phyloP scores from a whole-genome alignment of 2,113 vertebrate genomes.

The Danio rerio region GRCz12tu NC_133188.1:42818501-42819000 shows the following conservation, averaged over 20 bases:
- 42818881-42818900: constrained; percentile 43
- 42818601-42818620: too few relatives aligned
- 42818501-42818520: too few relatives aligned
- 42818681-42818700: not conserved
- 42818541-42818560: too few relatives aligned
- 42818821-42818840: constrained; percentile 69
- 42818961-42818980: not conserved
- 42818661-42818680: not conserved
- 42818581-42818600: too few relatives aligned
- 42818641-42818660: not conserved
- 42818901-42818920: constrained; percentile 67
- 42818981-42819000: not conserved
- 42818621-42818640: too few relatives aligned
- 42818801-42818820: constrained; percentile 42
- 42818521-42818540: too few relatives aligned
- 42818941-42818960: not conserved
- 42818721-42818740: not conserved
- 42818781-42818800: not conserved
- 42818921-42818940: constrained; percentile 56
- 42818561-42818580: too few relatives aligned
- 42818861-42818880: constrained; percentile 41
- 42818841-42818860: constrained; percentile 59
- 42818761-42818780: not conserved
- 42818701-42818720: not conserved
- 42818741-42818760: not conserved